Conservation (phyloP, 92 coral and sea anemone species). For the Bergia sp. region DNA sequence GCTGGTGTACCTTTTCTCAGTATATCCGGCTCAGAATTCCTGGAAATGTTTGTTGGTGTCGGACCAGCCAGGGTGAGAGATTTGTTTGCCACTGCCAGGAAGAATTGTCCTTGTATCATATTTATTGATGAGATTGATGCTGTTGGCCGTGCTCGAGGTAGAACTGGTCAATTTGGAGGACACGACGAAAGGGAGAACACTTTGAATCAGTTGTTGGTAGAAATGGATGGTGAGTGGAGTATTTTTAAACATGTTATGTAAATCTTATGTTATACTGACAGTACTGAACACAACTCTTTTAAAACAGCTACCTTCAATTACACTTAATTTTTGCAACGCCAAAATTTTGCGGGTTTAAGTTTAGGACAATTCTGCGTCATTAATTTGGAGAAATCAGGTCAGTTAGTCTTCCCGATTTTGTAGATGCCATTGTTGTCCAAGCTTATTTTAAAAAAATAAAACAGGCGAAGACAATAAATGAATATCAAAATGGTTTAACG, state of each 20-base stretch:
- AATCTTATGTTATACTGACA: too few relatives aligned
- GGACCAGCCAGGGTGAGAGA: constrained; percentile 99
- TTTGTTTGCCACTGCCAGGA: constrained; percentile 93
- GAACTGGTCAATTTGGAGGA: constrained; percentile 97
- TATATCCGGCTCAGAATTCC: constrained; percentile 98
- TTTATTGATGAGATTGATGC: constrained; percentile 99
- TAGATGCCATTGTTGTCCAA: too few relatives aligned
- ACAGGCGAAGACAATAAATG: too few relatives aligned
- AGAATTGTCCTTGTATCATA: constrained; percentile 96
- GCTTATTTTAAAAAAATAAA: too few relatives aligned
- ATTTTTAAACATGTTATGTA: neutral
- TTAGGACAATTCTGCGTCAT: too few relatives aligned
- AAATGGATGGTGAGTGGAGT: constrained; percentile 93
- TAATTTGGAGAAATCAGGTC: too few relatives aligned
- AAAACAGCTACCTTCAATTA: too few relatives aligned
- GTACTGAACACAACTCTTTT: too few relatives aligned
- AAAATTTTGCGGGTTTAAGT: too few relatives aligned
- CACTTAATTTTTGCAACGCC: too few relatives aligned
- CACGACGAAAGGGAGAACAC: constrained; percentile 99
- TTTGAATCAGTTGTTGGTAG: constrained; percentile 92
- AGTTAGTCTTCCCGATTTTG: too few relatives aligned
- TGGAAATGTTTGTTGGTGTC: constrained; percentile 99
- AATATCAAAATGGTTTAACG: too few relatives aligned
- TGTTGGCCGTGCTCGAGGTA: constrained; percentile 97
- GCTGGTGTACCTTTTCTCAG: constrained; percentile 97